A percentile compares a stretch with the other conserved stretches of the same genome.
phyloP scores from a whole-genome alignment of 2,113 vertebrate species.

The Lepus europaeus region DNA sequence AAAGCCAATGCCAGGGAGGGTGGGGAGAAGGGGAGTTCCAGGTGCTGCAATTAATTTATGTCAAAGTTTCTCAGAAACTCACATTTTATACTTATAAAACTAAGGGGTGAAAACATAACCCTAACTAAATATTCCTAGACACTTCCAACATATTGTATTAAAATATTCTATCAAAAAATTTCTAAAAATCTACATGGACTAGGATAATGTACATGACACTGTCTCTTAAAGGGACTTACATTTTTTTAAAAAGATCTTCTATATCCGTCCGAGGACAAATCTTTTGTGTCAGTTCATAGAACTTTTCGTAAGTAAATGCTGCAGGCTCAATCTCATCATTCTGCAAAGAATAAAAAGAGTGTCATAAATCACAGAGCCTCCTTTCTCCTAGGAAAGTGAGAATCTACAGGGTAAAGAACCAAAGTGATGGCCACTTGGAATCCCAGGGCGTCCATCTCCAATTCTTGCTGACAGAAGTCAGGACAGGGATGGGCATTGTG shows the following conservation, averaged over 20 bases:
- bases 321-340: slow-evolving; percentile 98
- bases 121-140: slow-evolving; percentile 60
- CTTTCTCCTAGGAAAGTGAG: neutral
- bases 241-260: slow-evolving; percentile 98
- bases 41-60: slow-evolving; percentile 81
- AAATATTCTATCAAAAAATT: slow-evolving; percentile 49
- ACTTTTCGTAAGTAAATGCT: slow-evolving; percentile 97
- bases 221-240: slow-evolving; percentile 90
- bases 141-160: slow-evolving; percentile 57
- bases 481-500: too few relatives aligned
- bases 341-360: slow-evolving; percentile 86
- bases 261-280: slow-evolving; percentile 99
- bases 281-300: slow-evolving; percentile 99
- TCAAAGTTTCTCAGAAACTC: slow-evolving; percentile 83
- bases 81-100: slow-evolving; percentile 80
- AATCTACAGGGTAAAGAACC: neutral
- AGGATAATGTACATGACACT: slow-evolving; percentile 54
- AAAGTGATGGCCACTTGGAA: neutral
- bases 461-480: neutral
- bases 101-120: slow-evolving; percentile 72
- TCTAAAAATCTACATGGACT: slow-evolving; percentile 76
- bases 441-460: neutral
- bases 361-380: neutral
- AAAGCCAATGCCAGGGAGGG: slow-evolving; percentile 89
- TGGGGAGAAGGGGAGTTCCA: slow-evolving; percentile 64